Evolutionary conservation across 2,797 vertebrate species (phyloP).

Genomic region (Cyclura pinguis): DNA sequence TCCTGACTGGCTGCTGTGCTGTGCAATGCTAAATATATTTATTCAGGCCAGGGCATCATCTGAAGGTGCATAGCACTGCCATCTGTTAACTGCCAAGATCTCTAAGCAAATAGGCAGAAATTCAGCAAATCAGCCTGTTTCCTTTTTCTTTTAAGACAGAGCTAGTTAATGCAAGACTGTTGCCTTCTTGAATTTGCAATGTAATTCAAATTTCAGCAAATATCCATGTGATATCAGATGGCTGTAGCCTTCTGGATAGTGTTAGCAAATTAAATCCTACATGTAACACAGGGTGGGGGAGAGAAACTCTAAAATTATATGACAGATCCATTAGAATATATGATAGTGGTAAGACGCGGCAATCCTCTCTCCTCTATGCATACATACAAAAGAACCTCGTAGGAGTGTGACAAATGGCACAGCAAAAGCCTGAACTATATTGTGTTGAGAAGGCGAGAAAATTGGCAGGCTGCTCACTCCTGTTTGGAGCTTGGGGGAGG

Average conservation of each 20-base stretch:
- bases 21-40: background rate
- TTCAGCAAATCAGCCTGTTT: background rate
- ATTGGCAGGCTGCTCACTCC: background rate
- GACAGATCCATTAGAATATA: constrained; percentile 19
- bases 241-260: constrained; percentile 5
- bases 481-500: constrained; percentile 12
- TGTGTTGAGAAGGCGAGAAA: constrained; percentile 4
- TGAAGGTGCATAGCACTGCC: no score
- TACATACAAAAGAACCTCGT: constrained; percentile 11
- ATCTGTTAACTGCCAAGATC: background rate
- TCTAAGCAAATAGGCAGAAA: background rate
- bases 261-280: background rate
- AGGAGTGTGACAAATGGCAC: constrained; percentile 24
- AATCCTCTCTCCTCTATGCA: background rate
- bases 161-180: background rate
- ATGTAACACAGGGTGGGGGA: background rate
- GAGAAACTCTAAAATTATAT: background rate
- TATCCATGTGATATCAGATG: background rate
- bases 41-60: background rate
- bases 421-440: constrained; percentile 10
- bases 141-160: background rate
- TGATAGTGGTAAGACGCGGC: background rate
- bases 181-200: background rate
- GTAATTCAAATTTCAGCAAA: constrained; percentile 5
- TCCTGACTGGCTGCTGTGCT: background rate